Base-by-base conservation (phyloP, 2,888 invertebrate genomes). In the Bursaphelenchus okinawaensis region DNA sequence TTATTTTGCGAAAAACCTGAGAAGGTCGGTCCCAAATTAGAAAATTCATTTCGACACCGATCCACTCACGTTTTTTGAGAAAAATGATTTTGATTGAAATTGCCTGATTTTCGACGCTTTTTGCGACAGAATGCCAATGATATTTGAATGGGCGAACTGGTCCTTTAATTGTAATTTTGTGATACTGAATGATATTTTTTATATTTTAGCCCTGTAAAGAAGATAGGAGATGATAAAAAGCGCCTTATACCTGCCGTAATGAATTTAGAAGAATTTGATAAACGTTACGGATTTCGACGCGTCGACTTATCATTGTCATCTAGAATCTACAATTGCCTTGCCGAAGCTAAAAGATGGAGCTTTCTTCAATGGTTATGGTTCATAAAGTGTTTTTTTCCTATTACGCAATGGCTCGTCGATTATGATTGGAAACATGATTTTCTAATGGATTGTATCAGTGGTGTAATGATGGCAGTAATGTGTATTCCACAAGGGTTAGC, bases 401-500 rank as follows among this genome's bases (percentile, higher is more conserved):
- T 75, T 22, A 55, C 68, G 1, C 23, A 55, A 12, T 77, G 77
- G 77, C 60, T 77, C 1, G 66, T 67, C 8, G 59, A 63, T 12
- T 77, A 75, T 66, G 31, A 59, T 16, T 75, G 73, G 74, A 68
- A 56, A 59, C 56, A 66, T 6, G 65, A 69, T 63, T 28, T 75
- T 1, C 20, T 73, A 12, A 23, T 66, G 8, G 77, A 77, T 62
- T 28, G 74, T 26, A 54, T 76, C 22, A 75, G 75, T 8, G 77
- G 76, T 23, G 26, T 75, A 20, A 74, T 76, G 74, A 63, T 74
- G 3, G 67, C 73, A 0, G 69, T 77, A 23, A 75, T 77, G 72
- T 69, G 71, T 65, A 74, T 77, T 0, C 77, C 77, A 7, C 77
- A 77, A 63, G 73, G 76, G 69, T 70, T 77, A 3, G 77, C 77